Percentiles rank a stretch among this genome's conserved stretches.
Conservation (phyloP, 2,888 invertebrate genomes). For the Mythimna impura region DNA sequence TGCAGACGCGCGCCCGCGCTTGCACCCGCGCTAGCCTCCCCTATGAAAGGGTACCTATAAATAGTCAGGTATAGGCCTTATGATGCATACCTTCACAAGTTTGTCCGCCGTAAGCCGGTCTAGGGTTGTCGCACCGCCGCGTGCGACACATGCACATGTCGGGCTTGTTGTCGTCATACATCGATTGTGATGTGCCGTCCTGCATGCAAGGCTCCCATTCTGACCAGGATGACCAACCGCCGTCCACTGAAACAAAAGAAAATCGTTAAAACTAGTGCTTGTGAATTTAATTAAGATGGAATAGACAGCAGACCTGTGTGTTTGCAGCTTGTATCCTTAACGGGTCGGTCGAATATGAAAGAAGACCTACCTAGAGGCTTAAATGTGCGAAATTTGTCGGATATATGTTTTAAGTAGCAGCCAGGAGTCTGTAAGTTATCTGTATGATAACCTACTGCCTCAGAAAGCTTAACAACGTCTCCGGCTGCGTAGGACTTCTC, state of each 20-base stretch:
- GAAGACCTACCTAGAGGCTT: too few relatives aligned
- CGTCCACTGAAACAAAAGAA: conserved; percentile 90
- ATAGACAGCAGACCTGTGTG: neutral
- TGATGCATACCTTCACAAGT: conserved; percentile 90
- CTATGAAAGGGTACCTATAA: too few relatives aligned
- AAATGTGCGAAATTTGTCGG: too few relatives aligned
- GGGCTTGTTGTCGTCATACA: conserved; percentile 88
- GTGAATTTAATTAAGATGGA: neutral
- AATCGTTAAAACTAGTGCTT: conserved; percentile 1
- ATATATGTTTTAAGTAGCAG: too few relatives aligned
- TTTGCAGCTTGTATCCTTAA: neutral
- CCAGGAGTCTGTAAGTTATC: too few relatives aligned
- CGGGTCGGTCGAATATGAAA: neutral
- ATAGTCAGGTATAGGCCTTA: neutral
- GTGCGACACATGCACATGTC: conserved; percentile 95
- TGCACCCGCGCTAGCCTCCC: too few relatives aligned
- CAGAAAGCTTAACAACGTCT: too few relatives aligned
- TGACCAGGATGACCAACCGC: conserved; percentile 97
- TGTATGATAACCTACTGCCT: too few relatives aligned
- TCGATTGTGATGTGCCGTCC: conserved; percentile 84
- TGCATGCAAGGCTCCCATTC: conserved; percentile 95
- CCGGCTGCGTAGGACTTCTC: too few relatives aligned
- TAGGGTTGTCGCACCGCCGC: conserved; percentile 95
- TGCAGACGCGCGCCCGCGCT: too few relatives aligned
- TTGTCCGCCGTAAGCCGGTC: conserved; percentile 94